Percentiles rank a stretch among this genome's conserved stretches.
phyloP scores from a whole-genome alignment of 2,888 invertebrate genomes.

The Andrena marginata region DNA sequence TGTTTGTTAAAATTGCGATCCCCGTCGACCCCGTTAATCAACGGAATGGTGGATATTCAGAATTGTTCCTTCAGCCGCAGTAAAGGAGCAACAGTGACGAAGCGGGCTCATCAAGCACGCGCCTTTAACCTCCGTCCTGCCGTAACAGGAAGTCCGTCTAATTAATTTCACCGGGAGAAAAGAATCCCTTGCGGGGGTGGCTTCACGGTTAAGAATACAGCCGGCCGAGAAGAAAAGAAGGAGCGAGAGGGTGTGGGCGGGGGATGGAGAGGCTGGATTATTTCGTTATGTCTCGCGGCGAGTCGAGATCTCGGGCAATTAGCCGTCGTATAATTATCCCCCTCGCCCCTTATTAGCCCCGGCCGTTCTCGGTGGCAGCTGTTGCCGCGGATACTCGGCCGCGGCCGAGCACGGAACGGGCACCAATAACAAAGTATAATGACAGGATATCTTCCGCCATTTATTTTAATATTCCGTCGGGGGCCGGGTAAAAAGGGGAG shows the following conservation, averaged over 20 bases:
- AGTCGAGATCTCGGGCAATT: slow-evolving; percentile 75
- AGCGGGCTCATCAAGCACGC: slow-evolving; percentile 60
- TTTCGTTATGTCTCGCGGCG: slow-evolving; percentile 75
- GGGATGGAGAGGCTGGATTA: slow-evolving; percentile 65
- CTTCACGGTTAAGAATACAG: slow-evolving; percentile 63
- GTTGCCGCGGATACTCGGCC: slow-evolving; percentile 53
- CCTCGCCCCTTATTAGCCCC: slow-evolving; percentile 63
- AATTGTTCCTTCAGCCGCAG: slow-evolving; percentile 29
- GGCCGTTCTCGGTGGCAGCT: slow-evolving; percentile 57
- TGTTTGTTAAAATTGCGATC: slow-evolving; percentile 25
- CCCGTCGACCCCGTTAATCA: slow-evolving; percentile 39
- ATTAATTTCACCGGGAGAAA: slow-evolving; percentile 70
- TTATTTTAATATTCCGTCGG: slow-evolving; percentile 70
- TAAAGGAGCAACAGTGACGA: slow-evolving; percentile 59
- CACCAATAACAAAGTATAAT: slow-evolving; percentile 61
- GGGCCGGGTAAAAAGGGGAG: slow-evolving; percentile 5
- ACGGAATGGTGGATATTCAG: slow-evolving; percentile 45
- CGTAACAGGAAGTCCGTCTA: slow-evolving; percentile 71
- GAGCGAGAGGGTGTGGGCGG: background rate
- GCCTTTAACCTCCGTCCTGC: slow-evolving; percentile 58
- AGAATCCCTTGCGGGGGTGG: slow-evolving; percentile 66
- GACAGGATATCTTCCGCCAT: slow-evolving; percentile 66
- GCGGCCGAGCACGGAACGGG: slow-evolving; percentile 27
- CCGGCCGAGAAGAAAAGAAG: slow-evolving; percentile 33
- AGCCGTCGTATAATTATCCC: slow-evolving; percentile 78